Evolutionary conservation across 2,888 invertebrate genomes (phyloP), one percentile per base, ranked within the genome.

Genomic region (Chloromyia formosa): DNA sequence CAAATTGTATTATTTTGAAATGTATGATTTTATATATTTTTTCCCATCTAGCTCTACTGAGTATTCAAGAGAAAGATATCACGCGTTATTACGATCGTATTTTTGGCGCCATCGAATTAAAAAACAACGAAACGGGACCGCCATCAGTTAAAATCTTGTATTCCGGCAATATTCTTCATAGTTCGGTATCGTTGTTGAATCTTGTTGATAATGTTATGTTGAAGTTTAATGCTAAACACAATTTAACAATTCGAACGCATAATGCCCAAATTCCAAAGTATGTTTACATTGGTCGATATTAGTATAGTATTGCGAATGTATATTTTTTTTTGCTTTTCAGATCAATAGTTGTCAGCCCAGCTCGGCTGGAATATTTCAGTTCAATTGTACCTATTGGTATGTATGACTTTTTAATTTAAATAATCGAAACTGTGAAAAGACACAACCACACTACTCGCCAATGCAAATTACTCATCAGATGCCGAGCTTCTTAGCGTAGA

Each of bases 151-250:
- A 76, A 10, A 77, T 86, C 1, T 81, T 86, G 77, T 88, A 86
- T 79, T 88, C 88, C 0, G 82, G 82, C 68, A 84, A 85, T 76
- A 86, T 88, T 1, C 78, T 86, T 12, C 89, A 89, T 77, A 87
- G 87, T 64, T 85, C 87, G 1, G 87, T 88, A 1, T 86, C 87
- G 73, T 83, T 88, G 0, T 76, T 88, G 4, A 89, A 89, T 81
- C 78, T 88, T 45, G 77, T 88, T 1, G 86, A 86, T 77, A 87
- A 88, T 77, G 81, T 85, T 1, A 78, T 88, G 61, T 80, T 87
- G 7, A 86, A 86, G 80, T 77, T 80, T 16, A 60, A 56, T 40
- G 10, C 68, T 16, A 60, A 45, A 58, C n/a, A 56, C 1, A 56
- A 74, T 45, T 16, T 60, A 1, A 23, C 60, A 12, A 82, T 85